Conservation (phyloP, 2,888 invertebrate genomes). For the Spisula solida region DNA sequence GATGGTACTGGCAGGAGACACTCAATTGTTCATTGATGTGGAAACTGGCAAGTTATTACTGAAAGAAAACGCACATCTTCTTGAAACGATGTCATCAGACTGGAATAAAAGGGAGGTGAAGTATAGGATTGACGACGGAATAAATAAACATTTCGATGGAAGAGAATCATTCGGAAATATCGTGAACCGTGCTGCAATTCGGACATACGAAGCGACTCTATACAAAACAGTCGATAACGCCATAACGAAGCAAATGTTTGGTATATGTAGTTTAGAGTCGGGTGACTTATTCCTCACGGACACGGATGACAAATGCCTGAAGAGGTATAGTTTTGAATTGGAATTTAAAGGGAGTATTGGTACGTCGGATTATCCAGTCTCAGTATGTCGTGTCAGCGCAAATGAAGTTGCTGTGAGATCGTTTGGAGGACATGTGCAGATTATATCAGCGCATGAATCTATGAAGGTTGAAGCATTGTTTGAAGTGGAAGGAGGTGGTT, state of each 20-base stretch:
- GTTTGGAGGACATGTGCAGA: constrained; percentile 6
- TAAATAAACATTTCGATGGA: neutral
- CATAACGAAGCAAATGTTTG: neutral
- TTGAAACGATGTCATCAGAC: constrained; percentile 22
- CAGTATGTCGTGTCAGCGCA: neutral
- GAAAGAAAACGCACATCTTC: constrained; percentile 12
- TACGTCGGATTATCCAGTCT: neutral
- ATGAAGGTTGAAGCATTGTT: neutral
- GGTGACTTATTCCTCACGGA: constrained; percentile 19
- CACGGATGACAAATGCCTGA: neutral
- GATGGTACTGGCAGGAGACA: neutral
- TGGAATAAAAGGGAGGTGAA: constrained; percentile 18
- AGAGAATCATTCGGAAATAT: constrained; percentile 23
- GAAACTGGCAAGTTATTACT: constrained; percentile 13
- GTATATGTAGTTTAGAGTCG: constrained; percentile 4
- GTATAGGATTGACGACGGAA: constrained; percentile 9
- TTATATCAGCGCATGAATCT: neutral
- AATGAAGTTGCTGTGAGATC: constrained; percentile 1
- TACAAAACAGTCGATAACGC: neutral
- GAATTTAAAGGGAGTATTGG: constrained; percentile 9
- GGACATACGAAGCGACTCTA: neutral
- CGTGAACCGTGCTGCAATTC: neutral
- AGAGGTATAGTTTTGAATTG: constrained; percentile 23
- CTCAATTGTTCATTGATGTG: constrained; percentile 12
- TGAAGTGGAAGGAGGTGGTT: constrained; percentile 1